Evolutionary conservation across 2,888 invertebrate genomes (phyloP).

Genomic region (Cheilosia grossa): DNA sequence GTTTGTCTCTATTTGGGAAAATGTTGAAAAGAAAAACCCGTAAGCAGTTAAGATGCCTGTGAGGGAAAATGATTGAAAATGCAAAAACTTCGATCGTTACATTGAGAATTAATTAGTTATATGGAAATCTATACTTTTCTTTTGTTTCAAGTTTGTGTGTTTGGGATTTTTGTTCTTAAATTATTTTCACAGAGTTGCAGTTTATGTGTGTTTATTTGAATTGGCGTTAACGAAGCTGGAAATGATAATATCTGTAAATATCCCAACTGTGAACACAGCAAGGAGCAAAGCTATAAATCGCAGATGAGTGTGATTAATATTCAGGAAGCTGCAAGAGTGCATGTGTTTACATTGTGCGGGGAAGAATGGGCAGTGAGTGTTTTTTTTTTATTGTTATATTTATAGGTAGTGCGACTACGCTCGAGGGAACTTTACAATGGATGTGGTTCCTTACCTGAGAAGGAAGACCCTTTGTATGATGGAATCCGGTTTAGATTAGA

Average conservation of each 20-base stretch:
- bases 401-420: background rate
- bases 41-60: constrained; percentile 34
- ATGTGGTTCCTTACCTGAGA: too few species aligned
- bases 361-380: background rate
- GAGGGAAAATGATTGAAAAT: background rate
- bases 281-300: constrained; percentile 11
- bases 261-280: background rate
- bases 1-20: constrained; percentile 15
- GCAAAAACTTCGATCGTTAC: constrained; percentile 20
- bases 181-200: background rate
- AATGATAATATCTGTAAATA: constrained; percentile 1
- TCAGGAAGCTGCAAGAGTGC: constrained; percentile 2
- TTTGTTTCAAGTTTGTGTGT: too few species aligned
- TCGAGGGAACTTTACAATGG: background rate
- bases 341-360: constrained; percentile 2
- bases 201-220: constrained; percentile 3
- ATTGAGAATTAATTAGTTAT: constrained; percentile 3
- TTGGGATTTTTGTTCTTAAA: background rate
- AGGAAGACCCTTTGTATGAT: too few species aligned
- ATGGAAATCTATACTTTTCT: background rate
- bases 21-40: constrained; percentile 13
- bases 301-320: constrained; percentile 14
- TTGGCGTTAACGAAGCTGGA: background rate
- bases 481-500: too few species aligned
- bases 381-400: constrained; percentile 3